phyloP scores from a whole-genome alignment of 2,888 invertebrate genomes.

The Anorthoa munda region DNA sequence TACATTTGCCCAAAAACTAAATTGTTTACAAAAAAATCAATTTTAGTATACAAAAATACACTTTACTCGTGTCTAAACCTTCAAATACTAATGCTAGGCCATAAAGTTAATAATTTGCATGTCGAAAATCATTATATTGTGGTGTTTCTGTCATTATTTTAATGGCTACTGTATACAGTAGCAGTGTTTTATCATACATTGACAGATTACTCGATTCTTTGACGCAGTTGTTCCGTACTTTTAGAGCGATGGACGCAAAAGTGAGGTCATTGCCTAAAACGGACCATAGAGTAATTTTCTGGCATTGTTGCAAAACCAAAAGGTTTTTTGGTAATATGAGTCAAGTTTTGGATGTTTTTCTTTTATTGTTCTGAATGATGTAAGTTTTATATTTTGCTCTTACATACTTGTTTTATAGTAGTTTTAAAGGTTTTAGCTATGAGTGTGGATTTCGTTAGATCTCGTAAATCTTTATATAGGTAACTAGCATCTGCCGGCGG shows the following conservation, averaged over 20 bases:
- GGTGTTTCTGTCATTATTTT: constrained; percentile 34
- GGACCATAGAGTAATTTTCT: constrained; percentile 35
- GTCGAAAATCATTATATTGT: constrained; percentile 41
- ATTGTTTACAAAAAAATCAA: background rate
- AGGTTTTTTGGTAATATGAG: constrained; percentile 38
- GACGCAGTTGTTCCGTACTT: background rate
- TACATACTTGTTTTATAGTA: constrained; percentile 6
- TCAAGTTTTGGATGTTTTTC: constrained; percentile 30
- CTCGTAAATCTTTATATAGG: background rate
- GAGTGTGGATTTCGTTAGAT: background rate
- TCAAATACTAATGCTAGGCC: constrained; percentile 39
- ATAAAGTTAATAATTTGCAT: constrained; percentile 53
- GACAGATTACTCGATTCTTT: constrained; percentile 10
- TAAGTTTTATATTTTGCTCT: constrained; percentile 35
- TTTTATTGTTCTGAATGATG: constrained; percentile 38
- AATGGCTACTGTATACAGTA: constrained; percentile 18
- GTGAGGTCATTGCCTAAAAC: constrained; percentile 40
- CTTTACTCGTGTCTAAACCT: constrained; percentile 4
- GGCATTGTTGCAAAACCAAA: constrained; percentile 34
- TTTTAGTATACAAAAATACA: background rate
- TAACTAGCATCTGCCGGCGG: no score
- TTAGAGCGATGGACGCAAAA: constrained; percentile 25
- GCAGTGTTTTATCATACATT: constrained; percentile 28
- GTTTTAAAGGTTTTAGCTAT: background rate
- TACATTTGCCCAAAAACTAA: background rate